Evolutionary conservation across 2,797 vertebrate genomes (phyloP).

Genomic region (Lerista edwardsae): DNA sequence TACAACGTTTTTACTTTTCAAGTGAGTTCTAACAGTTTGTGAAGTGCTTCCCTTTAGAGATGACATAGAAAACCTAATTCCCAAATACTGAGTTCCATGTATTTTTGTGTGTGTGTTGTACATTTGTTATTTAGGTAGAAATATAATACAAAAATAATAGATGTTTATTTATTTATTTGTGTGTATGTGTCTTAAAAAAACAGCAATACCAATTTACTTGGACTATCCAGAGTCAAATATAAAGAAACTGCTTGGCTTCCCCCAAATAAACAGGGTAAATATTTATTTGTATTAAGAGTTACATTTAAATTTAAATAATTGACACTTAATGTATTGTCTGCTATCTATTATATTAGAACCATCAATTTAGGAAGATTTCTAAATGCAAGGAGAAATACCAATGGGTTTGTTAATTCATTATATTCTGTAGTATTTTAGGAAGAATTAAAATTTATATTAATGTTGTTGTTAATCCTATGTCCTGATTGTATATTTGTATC

Average conservation of each 20-base stretch:
- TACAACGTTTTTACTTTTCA: not conserved
- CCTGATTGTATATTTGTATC: not conserved
- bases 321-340: not conserved
- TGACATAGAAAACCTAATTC: not conserved
- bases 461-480: not conserved
- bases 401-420: not conserved
- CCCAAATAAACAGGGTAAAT: constrained; percentile 12
- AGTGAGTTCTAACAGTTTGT: not conserved
- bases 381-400: not conserved
- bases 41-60: constrained; percentile 10
- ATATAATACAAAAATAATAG: not conserved
- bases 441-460: too few species aligned
- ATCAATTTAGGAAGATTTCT: constrained; percentile 16
- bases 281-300: not conserved
- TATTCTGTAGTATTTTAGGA: not conserved
- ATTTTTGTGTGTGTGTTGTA: not conserved
- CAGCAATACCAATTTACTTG: constrained; percentile 13
- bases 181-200: not conserved
- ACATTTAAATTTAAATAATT: not conserved
- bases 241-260: not conserved
- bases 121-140: not conserved
- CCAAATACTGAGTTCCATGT: not conserved
- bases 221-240: not conserved
- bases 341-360: not conserved
- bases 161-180: not conserved